Conservation (phyloP, 1,140 invertebrate species). For the Drosophila mojavensis region DNA sequence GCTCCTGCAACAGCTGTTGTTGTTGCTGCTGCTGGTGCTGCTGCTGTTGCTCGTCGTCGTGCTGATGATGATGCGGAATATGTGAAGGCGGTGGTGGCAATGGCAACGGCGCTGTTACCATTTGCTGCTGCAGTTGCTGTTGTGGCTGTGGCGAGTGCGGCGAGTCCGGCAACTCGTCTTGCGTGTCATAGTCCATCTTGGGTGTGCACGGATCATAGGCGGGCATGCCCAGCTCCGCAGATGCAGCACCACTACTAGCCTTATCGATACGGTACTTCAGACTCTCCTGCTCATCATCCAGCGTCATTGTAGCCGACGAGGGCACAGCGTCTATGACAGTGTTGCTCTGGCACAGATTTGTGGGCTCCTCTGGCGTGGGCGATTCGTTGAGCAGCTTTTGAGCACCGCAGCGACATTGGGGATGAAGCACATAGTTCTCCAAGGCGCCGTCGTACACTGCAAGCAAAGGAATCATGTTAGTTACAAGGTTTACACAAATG, state of each 20-base stretch:
- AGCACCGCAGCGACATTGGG: conserved; percentile 65
- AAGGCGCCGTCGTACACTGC: conserved; percentile 62
- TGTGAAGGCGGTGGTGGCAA: conserved; percentile 49
- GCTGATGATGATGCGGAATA: conserved; percentile 54
- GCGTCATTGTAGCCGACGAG: conserved; percentile 33
- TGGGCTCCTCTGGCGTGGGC: conserved; percentile 67
- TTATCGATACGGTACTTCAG: conserved; percentile 71
- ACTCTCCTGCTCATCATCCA: conserved; percentile 66
- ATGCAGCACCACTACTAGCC: conserved; percentile 59
- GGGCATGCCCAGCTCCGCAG: conserved; percentile 66
- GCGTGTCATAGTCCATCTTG: conserved; percentile 74
- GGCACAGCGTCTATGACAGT: conserved; percentile 49
- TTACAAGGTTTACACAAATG: background rate
- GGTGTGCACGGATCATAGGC: conserved; percentile 65
- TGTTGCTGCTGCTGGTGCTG: conserved; percentile 15
- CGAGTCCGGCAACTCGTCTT: conserved; percentile 65
- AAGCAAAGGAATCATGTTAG: conserved; percentile 21
- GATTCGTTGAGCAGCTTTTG: conserved; percentile 64
- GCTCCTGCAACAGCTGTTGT: conserved; percentile 70
- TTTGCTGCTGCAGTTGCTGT: conserved; percentile 37
- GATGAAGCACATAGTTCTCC: conserved; percentile 64
- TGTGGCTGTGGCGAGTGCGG: conserved; percentile 64
- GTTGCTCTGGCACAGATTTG: conserved; percentile 64
- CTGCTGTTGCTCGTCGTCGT: conserved; percentile 58
- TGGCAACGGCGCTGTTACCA: conserved; percentile 45